These are phyloP conservation scores for Pyrgilauda ruficollis DNA, from an alignment of 2,113 vertebrate species.

Conservation along the genomic window DNA sequence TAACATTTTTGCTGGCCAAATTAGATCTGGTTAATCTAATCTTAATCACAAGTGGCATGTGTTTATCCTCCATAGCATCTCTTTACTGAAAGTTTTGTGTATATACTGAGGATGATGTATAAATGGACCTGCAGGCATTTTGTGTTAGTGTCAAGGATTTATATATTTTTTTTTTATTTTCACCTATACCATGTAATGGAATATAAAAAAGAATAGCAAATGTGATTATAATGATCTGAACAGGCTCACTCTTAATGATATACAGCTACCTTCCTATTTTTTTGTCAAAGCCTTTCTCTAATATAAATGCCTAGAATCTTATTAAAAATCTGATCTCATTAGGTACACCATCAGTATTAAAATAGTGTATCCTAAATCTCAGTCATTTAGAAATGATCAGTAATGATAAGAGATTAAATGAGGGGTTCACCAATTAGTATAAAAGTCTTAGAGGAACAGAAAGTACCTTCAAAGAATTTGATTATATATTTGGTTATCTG, in stretches of 20 bases:
- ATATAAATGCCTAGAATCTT: background rate
- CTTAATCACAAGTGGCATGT: background rate
- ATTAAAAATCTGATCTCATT: constrained; percentile 22
- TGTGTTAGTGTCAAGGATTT: background rate
- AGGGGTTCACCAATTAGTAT: constrained; percentile 13
- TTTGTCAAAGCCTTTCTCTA: background rate
- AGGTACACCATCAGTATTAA: background rate
- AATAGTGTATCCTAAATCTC: background rate
- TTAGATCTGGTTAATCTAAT: background rate
- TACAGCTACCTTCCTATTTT: background rate
- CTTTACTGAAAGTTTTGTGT: background rate
- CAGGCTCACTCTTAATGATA: background rate
- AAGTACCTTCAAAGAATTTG: constrained; percentile 35
- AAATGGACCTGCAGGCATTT: background rate
- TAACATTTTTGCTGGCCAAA: background rate
- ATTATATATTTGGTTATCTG: background rate
- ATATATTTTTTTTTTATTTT: background rate
- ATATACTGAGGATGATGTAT: background rate
- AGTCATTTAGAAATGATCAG: constrained; percentile 4
- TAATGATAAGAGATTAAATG: constrained; percentile 30
- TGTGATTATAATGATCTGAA: background rate
- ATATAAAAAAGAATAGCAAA: background rate
- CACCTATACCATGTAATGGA: background rate
- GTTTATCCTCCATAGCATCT: background rate
- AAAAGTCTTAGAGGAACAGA: constrained; percentile 5